Evolutionary conservation across 2,113 vertebrate species (phyloP), one percentile per base, ranked within the genome.

Genomic region (Lanius ludovicianus): DNA sequence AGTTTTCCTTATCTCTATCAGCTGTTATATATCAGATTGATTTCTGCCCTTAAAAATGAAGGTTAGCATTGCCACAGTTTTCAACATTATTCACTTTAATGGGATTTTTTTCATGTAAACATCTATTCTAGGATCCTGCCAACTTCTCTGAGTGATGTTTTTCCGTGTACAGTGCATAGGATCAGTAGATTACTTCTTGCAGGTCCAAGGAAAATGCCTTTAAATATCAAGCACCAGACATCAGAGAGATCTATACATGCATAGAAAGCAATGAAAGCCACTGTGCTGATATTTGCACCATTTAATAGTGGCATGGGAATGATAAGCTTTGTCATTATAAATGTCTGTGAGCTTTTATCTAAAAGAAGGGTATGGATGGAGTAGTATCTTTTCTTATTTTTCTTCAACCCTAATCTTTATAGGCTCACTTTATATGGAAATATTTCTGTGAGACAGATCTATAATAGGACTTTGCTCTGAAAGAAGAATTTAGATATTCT

Each of bases 21-120:
- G 62, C 74, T 84, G n/a, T 44, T 87, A 5, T 52, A 10, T 21
- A 68, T 76, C 53, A 60, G 52, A 68, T 44, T 95, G 49, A 75
- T 93, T 95, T 92, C 60, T 89, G 17, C 41, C 80, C 21, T 91
- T n/a, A 78, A 65, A 79, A 90, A 65, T 37, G n/a, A 76, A 91
- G 64, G 62, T 81, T 87, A 75, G 18, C 1, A 3, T 64, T 89
- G 56, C 39, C 80, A 88, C 25, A 14, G 55, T 67, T 84, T 75
- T 73, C 35, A 33, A 13, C 42, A 33, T 65, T 88, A 71, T 31
- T 77, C 3, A 9, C n/a, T 52, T 62, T 63, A 86, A 77, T 77
- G 63, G 37, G 79, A 46, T 67, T 28, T 90, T 37, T 93, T 93
- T 87, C n/a, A 20, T 74, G 47, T 55, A 77, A 92, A 77, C 20